Base-by-base conservation (phyloP, 2,113 vertebrate species). In the Chaetops frenatus region DNA sequence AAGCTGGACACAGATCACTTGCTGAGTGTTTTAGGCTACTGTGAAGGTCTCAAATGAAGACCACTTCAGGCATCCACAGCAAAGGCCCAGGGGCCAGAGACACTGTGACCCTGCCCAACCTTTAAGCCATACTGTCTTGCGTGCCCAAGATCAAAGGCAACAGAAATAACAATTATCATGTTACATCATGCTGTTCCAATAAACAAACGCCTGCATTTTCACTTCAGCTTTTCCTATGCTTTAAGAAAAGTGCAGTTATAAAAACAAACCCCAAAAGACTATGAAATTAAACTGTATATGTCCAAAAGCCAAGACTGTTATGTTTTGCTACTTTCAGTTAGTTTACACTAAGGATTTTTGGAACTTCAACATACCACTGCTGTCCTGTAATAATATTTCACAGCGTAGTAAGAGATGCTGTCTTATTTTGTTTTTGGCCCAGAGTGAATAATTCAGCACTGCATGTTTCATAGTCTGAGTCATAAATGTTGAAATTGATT, bases 401-500 rank as follows among this genome's bases (percentile, higher is more conserved):
- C 40, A 69, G 17, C 38, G 38, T 42, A 57, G 13, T 64, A 87
- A 91, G 50, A 87, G 71, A 47, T 10, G 17, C 14, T 51, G 71
- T 45, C 62, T 85, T 91, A 76, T 74, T 92, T 87, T 79, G 83
- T 72, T 47, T 66, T 87, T 69, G 84, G 45, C 47, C 54, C 53
- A 50, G 42, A 77, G 54, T 61, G 53, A 85, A 87, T 85, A 95
- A 95, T 72, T 89, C 66, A 84, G 57, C 12, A 2, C 45, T 76
- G 36, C 40, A 28, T 85, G 48, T 89, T 96, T 92, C 44, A 65
- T 12, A 45, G 65, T n/a, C 57, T 78, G 60, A 89, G 73, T 87
- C 91, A 96, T 67, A 95, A 95, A 95, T 48, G 62, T 81, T 90
- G 86, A 71, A 91, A 88, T 1, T 72, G 81, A 81, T 89, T 95